phyloP scores from a whole-genome alignment of 2,113 vertebrate species.

The Struthio camelus region DNA sequence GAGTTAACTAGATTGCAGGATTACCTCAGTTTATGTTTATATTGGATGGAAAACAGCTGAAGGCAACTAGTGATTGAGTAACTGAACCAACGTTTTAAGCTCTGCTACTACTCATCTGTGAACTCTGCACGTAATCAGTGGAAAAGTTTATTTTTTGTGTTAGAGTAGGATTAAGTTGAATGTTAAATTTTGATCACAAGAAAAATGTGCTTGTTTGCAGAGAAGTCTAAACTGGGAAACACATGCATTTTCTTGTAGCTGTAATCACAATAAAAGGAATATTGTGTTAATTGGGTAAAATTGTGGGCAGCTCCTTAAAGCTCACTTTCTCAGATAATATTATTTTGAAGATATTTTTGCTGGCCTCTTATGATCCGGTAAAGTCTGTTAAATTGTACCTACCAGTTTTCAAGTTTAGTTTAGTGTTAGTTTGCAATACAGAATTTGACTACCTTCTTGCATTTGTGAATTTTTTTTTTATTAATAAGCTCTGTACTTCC shows the following conservation, averaged over 20 bases:
- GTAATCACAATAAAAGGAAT: neutral
- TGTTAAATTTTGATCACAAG: neutral
- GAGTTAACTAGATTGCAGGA: constrained; percentile 53
- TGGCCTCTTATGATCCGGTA: neutral
- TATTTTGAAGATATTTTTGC: neutral
- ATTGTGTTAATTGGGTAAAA: neutral
- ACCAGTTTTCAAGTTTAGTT: neutral
- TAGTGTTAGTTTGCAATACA: neutral
- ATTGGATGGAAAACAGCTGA: constrained; percentile 62
- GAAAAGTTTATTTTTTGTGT: neutral
- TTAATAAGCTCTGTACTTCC: neutral
- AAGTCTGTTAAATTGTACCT: neutral
- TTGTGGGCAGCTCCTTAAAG: neutral
- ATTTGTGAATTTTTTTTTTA: neutral
- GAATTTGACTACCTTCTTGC: neutral
- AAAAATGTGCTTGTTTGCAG: neutral
- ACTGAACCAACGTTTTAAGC: neutral
- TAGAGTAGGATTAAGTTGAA: neutral
- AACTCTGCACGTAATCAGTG: neutral
- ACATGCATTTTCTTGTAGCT: neutral
- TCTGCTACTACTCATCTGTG: neutral
- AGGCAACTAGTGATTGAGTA: constrained; percentile 39
- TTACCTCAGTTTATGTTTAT: constrained; percentile 62
- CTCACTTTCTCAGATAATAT: neutral
- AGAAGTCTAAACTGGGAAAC: neutral